Evolutionary conservation across 2,888 invertebrate species (phyloP), one percentile per base, ranked within the genome.

Genomic region (Volucella zonaria): DNA sequence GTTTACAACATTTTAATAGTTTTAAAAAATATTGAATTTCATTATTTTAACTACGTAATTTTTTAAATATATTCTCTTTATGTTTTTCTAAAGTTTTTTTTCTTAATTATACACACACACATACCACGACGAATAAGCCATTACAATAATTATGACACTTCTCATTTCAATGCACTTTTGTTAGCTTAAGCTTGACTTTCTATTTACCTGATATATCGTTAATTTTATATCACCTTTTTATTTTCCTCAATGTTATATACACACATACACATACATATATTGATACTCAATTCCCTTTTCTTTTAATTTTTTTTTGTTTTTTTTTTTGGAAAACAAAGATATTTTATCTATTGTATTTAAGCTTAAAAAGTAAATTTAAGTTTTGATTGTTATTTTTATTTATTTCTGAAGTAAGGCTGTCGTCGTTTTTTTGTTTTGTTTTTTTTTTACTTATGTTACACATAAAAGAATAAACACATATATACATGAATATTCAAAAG

Each of bases 121-220:
- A 58, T 31, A 1, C 31, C 31, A 6, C 31, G 31, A 31, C 31
- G 31, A 31, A 31, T 31, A 31, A 31, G 31, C 61, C 14, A 52
- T 61, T 73, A 12, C 45, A 43, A 54, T 38, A 11, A 31, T 8
- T 49, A 23, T 23, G 18, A 23, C 43, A 49, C 12, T 10, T 47
- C 54, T 59, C 58, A 59, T 56, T 71, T 71, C 71, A 73, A 49
- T 67, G 15, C 54, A 74, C 62, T 64, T 74, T 78, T 64, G 8
- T 40, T 58, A 64, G 52, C 59, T 52, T 40, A 52, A 67, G 59
- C 52, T 67, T 79, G 73, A 66, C 59, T 54, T 31, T 71, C 31
- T 71, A 23, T 77, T 52, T 67, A 76, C 82, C 78, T 82, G 82
- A 82, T 78, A 52, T 74, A 67, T 80, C 66, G 67, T 73, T 77